Base-by-base conservation (phyloP, 1,140 invertebrate genomes). In the Megathymus violae region DNA sequence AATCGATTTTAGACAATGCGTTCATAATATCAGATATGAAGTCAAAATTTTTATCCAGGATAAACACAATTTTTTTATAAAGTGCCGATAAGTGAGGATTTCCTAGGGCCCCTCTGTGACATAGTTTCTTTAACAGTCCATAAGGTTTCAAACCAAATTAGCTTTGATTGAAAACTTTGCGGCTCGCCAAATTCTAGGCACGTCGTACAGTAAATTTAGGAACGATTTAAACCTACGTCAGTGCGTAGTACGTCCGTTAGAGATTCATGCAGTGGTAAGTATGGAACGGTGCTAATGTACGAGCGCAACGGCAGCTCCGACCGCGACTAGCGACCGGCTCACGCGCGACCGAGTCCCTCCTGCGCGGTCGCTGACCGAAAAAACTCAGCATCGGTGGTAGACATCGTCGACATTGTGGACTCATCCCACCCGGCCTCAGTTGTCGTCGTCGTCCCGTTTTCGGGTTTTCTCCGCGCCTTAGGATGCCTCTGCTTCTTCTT, bases 291-390 rank as follows among this genome's bases (percentile, higher is more conserved):
- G 82, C 73, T 86, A 87, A 76, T 81, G 77, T 76, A 78, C 79
- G 70, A 89, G 81, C 73, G 85, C 86, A 63, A 89, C 84, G 85
- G 88, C 84, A 64, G 86, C 86, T 62, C 80, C 80, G 64, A 87
- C 70, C 65, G 78, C 80, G 82, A 87, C 72, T 63, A 86, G 73
- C 41, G 78, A 72, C 22, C 74, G 74, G 64, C 77, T 88, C 82
- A 89, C 76, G 81, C 81, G 80, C 82, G 87, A 59, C 74, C 82
- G 85, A 77, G 77, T 84, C 81, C 82, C 84, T 90, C 89, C 82
- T 79, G 87, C 84, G 82, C 88, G 85, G 85, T 85, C 89, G 81
- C 84, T 68, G 83, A 83, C 74, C 89, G 91, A 92, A 91, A 92
- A 92, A 92, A 91, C 89, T 91, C 91, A 36, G 71, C 80, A 40